Conservation (phyloP, 2,797 vertebrate genomes). For the Lutjanus argentimaculatus region DNA sequence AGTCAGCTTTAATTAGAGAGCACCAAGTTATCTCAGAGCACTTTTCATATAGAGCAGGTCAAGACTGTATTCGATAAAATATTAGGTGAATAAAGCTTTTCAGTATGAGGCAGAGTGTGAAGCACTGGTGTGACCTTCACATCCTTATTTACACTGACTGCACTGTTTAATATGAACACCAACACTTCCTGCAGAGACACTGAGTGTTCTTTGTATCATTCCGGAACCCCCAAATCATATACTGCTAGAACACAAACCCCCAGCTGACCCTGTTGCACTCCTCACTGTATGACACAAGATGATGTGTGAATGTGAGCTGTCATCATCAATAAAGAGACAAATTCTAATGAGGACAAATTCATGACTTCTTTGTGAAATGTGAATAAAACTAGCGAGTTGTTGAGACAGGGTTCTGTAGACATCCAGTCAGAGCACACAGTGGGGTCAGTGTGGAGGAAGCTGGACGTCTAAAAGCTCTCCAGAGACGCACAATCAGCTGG, state of each 20-base stretch:
- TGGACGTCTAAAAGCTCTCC: slow-evolving; percentile 25
- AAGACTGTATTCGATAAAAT: too few relatives aligned
- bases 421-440: slow-evolving; percentile 21
- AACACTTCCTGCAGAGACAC: background rate
- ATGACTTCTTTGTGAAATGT: background rate
- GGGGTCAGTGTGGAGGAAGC: slow-evolving; percentile 34
- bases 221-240: background rate
- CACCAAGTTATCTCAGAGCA: too few relatives aligned
- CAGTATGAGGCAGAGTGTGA: background rate
- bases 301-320: background rate
- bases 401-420: background rate
- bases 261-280: too few relatives aligned
- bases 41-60: too few relatives aligned
- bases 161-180: background rate
- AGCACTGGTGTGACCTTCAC: background rate
- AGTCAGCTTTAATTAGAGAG: too few relatives aligned
- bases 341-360: too few relatives aligned
- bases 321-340: too few relatives aligned
- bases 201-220: background rate
- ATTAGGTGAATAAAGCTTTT: background rate
- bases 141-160: background rate
- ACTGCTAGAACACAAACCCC: background rate
- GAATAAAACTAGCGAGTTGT: background rate
- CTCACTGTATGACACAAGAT: background rate
- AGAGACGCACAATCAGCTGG: slow-evolving; percentile 33